Evolutionary conservation across 2,113 vertebrate species (phyloP).

Genomic region (Dasyornis broadbenti): DNA sequence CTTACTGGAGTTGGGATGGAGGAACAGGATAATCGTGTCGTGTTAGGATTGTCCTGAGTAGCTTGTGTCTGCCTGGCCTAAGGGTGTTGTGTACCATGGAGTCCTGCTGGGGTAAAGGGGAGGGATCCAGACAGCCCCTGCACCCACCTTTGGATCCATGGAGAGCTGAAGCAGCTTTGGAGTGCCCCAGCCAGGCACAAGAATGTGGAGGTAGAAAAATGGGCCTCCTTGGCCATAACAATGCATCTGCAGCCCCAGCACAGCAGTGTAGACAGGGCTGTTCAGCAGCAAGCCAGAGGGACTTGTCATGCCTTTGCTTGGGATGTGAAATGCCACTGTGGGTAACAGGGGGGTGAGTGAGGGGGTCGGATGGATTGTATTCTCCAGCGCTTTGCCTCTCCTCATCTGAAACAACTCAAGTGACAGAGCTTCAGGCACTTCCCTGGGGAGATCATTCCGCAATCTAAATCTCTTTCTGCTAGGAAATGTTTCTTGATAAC

Average conservation of each 20-base stretch:
- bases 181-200: neutral
- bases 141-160: neutral
- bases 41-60: neutral
- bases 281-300: neutral
- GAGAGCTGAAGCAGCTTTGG: neutral
- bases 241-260: neutral
- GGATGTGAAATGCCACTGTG: neutral
- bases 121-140: neutral
- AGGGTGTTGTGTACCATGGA: neutral
- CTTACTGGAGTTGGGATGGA: neutral
- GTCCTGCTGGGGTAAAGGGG: neutral
- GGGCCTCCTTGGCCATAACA: neutral
- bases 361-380: neutral
- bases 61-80: neutral
- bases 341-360: neutral
- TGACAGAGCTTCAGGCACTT: constrained; percentile 14
- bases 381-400: neutral
- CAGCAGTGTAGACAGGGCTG: neutral
- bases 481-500: constrained; percentile 44
- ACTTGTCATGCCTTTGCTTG: neutral
- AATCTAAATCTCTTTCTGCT: constrained; percentile 39
- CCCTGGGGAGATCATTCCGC: constrained; percentile 37
- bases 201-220: neutral
- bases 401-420: constrained; percentile 8
- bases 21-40: neutral